Evolutionary conservation across 2,113 vertebrate species (phyloP).

Genomic region (Desmodus rotundus): DNA sequence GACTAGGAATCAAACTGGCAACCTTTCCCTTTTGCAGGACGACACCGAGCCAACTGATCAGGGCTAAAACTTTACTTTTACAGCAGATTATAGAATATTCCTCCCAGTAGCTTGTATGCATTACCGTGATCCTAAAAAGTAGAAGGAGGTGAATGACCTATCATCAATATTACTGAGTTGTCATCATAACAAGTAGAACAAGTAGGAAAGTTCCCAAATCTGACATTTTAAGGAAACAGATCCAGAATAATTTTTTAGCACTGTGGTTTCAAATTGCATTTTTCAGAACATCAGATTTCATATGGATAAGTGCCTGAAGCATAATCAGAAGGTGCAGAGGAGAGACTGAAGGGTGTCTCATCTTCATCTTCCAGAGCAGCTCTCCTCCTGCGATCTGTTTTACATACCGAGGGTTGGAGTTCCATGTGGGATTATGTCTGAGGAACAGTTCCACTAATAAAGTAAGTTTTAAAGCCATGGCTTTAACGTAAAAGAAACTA

Average conservation of each 20-base stretch:
- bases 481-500: background rate
- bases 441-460: background rate
- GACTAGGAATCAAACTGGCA: too few relatives aligned
- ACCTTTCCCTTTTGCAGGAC: too few relatives aligned
- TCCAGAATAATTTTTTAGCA: background rate
- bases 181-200: background rate
- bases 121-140: background rate
- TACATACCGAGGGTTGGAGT: background rate
- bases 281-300: background rate
- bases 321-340: accelerated
- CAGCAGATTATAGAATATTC: background rate
- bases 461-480: background rate
- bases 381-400: background rate
- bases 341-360: background rate
- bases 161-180: background rate
- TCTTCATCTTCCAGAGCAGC: background rate
- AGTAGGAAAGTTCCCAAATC: background rate
- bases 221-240: background rate
- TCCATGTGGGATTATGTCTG: background rate
- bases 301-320: background rate
- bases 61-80: too few relatives aligned
- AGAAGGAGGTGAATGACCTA: background rate
- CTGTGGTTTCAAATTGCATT: background rate
- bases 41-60: too few relatives aligned
- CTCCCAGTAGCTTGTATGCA: background rate